A percentile compares a stretch with the other conserved stretches of the same genome.
Evolutionary conservation across 92 coral and sea anemone genomes (phyloP).

Genomic region (Epizoanthus stellaris): DNA sequence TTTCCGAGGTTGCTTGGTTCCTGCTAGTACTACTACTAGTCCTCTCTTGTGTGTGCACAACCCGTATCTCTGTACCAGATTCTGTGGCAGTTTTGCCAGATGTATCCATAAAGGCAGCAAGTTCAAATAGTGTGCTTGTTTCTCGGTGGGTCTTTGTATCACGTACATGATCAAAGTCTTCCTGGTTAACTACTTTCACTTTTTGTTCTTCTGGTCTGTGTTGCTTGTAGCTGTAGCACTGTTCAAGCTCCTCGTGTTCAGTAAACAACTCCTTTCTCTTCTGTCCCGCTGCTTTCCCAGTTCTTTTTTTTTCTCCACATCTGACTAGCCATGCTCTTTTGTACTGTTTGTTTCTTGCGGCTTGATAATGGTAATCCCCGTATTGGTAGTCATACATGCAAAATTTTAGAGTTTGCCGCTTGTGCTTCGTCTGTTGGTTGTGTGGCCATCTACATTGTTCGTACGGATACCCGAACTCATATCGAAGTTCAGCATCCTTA

Average conservation of each 20-base stretch:
- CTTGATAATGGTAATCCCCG: constrained; percentile 22
- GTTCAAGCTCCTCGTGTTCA: neutral
- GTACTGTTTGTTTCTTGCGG: constrained; percentile 4
- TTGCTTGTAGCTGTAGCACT: neutral
- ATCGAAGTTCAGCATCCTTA: constrained; percentile 44
- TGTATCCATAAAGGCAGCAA: neutral
- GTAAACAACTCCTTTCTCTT: constrained; percentile 17
- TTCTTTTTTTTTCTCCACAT: constrained; percentile 18
- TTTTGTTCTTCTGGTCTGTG: neutral
- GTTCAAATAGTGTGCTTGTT: neutral
- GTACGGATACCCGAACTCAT: constrained; percentile 69
- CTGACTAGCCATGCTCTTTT: constrained; percentile 25
- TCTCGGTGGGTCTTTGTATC: neutral
- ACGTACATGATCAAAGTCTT: neutral
- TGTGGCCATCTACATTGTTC: constrained; percentile 48
- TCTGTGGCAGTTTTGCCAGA: neutral
- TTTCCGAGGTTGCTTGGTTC: constrained; percentile 20
- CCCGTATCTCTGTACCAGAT: neutral
- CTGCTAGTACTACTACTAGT: neutral
- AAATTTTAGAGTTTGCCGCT: neutral
- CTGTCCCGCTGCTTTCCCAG: constrained; percentile 32
- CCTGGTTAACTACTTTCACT: constrained; percentile 1
- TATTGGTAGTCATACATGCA: neutral
- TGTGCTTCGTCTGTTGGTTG: constrained; percentile 19
- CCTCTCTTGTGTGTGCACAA: neutral